Evolutionary conservation across 2,797 vertebrate genomes (phyloP).

Genomic region (Notamacropus eugenii): DNA sequence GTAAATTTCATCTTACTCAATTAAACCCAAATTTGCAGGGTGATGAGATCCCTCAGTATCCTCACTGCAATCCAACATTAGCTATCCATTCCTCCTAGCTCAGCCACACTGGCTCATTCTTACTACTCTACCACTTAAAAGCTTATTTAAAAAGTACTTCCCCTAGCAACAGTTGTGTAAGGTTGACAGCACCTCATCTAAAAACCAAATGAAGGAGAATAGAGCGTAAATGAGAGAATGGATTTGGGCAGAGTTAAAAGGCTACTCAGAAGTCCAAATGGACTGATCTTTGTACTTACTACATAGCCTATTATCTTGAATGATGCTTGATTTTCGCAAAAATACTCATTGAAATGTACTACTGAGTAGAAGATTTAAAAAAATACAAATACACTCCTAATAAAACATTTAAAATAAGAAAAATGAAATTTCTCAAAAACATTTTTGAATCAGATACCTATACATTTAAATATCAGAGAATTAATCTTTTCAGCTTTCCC

Average conservation of each 20-base stretch:
- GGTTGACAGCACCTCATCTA: background rate
- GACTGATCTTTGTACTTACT: background rate
- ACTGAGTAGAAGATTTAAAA: conserved; percentile 19
- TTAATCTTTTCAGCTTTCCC: conserved; percentile 41
- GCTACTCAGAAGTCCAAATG: background rate
- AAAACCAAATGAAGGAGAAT: background rate
- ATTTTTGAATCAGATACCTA: background rate
- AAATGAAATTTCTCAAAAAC: background rate
- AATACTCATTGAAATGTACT: conserved; percentile 35
- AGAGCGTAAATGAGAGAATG: background rate
- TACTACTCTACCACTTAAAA: background rate
- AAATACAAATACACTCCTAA: conserved; percentile 40
- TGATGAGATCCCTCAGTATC: background rate
- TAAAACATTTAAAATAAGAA: conserved; percentile 16
- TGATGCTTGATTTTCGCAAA: conserved; percentile 39
- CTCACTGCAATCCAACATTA: background rate
- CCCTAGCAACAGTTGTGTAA: background rate
- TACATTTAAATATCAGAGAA: conserved; percentile 28
- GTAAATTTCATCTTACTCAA: background rate
- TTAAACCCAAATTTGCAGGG: background rate
- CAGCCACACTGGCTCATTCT: background rate
- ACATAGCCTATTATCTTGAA: background rate
- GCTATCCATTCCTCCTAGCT: background rate
- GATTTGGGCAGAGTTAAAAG: background rate
- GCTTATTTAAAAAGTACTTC: background rate